phyloP scores from a whole-genome alignment of 2,797 vertebrate species.

The Poeciliopsis paucimaculata region DNA sequence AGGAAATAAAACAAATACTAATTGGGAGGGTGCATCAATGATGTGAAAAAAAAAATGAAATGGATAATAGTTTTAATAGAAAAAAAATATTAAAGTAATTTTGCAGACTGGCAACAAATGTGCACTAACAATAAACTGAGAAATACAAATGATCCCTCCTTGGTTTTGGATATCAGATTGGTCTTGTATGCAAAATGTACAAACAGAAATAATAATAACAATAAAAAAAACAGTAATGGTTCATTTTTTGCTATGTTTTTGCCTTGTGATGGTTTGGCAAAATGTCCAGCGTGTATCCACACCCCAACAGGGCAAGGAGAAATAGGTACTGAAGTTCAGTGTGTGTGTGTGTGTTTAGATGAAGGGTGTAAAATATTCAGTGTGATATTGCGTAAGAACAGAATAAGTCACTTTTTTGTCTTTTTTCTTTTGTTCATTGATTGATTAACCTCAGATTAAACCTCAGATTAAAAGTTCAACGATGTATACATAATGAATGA shows the following conservation, averaged over 20 bases:
- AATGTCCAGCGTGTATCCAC: neutral
- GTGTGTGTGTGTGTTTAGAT: no score
- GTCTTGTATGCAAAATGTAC: neutral
- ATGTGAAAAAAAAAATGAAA: neutral
- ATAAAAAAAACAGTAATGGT: no score
- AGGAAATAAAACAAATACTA: neutral
- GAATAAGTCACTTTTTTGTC: neutral
- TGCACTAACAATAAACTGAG: neutral
- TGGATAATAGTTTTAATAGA: neutral
- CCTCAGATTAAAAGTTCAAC: neutral
- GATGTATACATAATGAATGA: neutral
- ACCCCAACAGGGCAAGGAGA: neutral
- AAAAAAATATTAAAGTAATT: neutral
- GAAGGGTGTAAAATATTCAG: neutral
- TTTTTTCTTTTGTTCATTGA: neutral
- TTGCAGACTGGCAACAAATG: neutral
- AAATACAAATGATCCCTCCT: neutral
- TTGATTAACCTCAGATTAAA: neutral
- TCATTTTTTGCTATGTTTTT: neutral
- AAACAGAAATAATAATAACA: no score
- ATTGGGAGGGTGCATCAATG: neutral
- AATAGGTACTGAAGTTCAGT: neutral
- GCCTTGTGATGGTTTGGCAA: neutral
- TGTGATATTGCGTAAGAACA: neutral
- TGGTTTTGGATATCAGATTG: neutral